Base-by-base conservation (phyloP, 2,797 vertebrate genomes). In the Eulemur rubriventer region DNA sequence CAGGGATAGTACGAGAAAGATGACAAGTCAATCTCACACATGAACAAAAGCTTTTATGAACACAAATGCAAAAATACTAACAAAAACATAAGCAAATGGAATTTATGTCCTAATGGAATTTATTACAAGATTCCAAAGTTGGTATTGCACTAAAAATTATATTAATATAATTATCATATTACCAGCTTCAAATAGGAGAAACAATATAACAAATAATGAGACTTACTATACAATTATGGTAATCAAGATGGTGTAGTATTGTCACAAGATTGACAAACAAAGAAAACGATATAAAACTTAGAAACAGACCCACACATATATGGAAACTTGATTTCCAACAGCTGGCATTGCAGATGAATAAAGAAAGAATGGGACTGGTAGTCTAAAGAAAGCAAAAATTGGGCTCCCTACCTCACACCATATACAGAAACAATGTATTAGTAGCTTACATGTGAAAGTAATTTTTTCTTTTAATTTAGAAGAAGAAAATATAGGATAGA, bases 211-310 rank as follows among this genome's bases (percentile, higher is more conserved):
- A 50, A 50, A 30, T 30, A n/a, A 24, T 10, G 50, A 90, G n/a
- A 43, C 28, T n/a, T n/a, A 43, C 38, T 4, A 6, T 7, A 7
- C 0, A 7, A 28, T 18, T 50, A 17, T 2, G 22, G 57, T 2
- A 30, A 41, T 38, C 5, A 12, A 20, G 48, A 38, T 1, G 3
- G 24, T 1, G 0, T 18, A 10, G 7, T 3, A 8, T 4, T 20
- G 63, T 46, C 38, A 13, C 1, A n/a, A 17, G 52, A 46, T 2
- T 26, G 41, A 52, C 57, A 48, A 28, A 13, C 50, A 38, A 63
- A 38, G 4, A 13, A 17, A 30, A 33, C 16, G 30, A 33, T 0
- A 48, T 0, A 33, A 41, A 72, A 14, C 41, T 48, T 17, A 52
- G 82, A 88, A 50, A 72, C 12, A 28, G 87, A 41, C 16, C 30